These are phyloP conservation scores for Agrypnia vestita DNA, from an alignment of 1,140 invertebrate species.

Conservation along the genomic window DNA sequence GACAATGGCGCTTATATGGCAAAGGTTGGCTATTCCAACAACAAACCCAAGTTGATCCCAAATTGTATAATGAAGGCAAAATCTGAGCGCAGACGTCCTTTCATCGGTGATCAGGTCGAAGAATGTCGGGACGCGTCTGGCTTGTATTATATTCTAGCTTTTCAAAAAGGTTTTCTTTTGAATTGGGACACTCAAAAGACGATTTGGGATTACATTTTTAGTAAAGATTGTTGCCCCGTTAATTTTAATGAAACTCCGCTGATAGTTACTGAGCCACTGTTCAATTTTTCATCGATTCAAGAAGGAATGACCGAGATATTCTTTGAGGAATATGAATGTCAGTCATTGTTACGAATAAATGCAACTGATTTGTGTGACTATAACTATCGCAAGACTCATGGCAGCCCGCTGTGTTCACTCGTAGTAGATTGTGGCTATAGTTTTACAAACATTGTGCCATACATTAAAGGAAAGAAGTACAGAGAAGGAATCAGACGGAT, in stretches of 20 bases:
- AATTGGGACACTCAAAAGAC: constrained; percentile 98
- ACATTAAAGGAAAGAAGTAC: constrained; percentile 90
- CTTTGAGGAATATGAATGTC: constrained; percentile 97
- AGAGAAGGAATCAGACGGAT: constrained; percentile 87
- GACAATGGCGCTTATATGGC: constrained; percentile 91
- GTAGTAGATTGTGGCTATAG: constrained; percentile 96
- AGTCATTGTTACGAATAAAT: constrained; percentile 87
- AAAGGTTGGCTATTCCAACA: constrained; percentile 86
- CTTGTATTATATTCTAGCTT: constrained; percentile 94
- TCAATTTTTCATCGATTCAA: constrained; percentile 94
- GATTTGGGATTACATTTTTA: constrained; percentile 97
- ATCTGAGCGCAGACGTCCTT: constrained; percentile 92
- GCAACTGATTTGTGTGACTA: constrained; percentile 81
- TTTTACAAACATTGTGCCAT: constrained; percentile 96
- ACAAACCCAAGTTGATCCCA: constrained; percentile 86
- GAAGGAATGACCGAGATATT: constrained; percentile 96
- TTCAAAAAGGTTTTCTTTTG: constrained; percentile 95
- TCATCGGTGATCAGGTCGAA: constrained; percentile 94
- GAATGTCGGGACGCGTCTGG: constrained; percentile 97
- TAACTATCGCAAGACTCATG: constrained; percentile 75
- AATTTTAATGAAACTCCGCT: constrained; percentile 85
- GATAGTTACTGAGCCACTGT: constrained; percentile 95
- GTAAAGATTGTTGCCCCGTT: constrained; percentile 88
- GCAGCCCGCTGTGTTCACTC: constrained; percentile 82
- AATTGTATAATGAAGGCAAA: constrained; percentile 99